Percentiles rank a stretch among this genome's conserved stretches.
Evolutionary conservation across 2,888 invertebrate genomes (phyloP).

Genomic region (Girardia tigrina): DNA sequence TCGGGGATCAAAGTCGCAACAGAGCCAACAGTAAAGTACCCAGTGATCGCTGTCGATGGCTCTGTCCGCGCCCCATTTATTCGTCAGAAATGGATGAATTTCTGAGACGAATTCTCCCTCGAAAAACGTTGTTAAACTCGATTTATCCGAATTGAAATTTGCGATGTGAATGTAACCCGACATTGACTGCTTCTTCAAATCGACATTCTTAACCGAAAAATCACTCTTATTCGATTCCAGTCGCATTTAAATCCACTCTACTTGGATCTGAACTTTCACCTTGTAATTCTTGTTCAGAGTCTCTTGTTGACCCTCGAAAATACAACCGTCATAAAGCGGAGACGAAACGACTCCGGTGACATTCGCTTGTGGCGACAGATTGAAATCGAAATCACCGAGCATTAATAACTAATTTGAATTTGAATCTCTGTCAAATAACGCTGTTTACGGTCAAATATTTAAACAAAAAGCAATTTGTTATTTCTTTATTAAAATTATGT

Average conservation of each 20-base stretch:
- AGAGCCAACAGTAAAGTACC: too few species aligned
- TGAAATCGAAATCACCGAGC: background rate
- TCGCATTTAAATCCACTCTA: background rate
- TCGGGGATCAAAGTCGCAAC: too few species aligned
- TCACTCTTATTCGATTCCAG: background rate
- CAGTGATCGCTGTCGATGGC: background rate
- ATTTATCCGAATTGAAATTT: background rate
- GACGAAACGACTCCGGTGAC: background rate
- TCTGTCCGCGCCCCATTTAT: slow-evolving; percentile 2
- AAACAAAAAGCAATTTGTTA: too few species aligned
- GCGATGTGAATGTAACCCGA: background rate
- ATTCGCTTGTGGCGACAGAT: background rate
- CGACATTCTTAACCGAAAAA: background rate
- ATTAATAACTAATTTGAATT: too few species aligned
- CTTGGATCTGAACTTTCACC: background rate
- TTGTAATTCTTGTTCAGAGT: background rate
- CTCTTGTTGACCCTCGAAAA: background rate
- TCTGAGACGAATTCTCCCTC: background rate
- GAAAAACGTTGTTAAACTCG: background rate
- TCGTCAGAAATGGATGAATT: slow-evolving; percentile 11
- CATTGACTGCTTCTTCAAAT: slow-evolving; percentile 1
- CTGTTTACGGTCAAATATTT: too few species aligned
- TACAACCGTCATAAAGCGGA: background rate
- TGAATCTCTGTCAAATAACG: too few species aligned
- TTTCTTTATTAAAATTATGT: too few species aligned